phyloP scores from a whole-genome alignment of 2,797 vertebrate species.

The Diglossa cyanea region DNA sequence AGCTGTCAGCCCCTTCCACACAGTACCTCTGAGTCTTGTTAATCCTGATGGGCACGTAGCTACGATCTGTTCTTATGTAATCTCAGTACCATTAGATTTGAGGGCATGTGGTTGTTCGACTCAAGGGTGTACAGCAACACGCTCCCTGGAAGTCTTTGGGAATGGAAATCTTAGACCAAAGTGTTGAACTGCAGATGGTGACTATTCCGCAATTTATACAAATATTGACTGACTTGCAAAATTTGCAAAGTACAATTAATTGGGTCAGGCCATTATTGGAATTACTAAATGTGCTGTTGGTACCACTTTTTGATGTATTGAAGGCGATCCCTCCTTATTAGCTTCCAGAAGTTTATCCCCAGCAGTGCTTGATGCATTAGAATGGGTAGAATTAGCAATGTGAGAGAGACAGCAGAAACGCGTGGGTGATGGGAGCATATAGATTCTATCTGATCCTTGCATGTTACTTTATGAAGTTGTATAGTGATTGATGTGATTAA shows the following conservation, averaged over 20 bases:
- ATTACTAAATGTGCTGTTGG: not conserved
- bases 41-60: not conserved
- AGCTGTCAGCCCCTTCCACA: not conserved
- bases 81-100: not conserved
- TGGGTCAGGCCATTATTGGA: not conserved
- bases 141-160: not conserved
- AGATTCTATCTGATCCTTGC: not conserved
- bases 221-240: not conserved
- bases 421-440: not conserved
- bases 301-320: not conserved
- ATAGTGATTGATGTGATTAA: not conserved
- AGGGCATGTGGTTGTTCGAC: not conserved
- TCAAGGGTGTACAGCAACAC: not conserved
- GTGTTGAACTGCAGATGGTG: not conserved
- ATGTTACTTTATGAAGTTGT: not conserved
- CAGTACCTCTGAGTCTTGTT: not conserved
- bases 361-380: not conserved
- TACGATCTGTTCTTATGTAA: not conserved
- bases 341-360: not conserved
- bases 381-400: not conserved
- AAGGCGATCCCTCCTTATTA: not conserved
- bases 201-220: not conserved
- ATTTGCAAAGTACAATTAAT: not conserved
- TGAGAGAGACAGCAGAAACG: not conserved
- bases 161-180: not conserved